Evolutionary conservation across 2,888 invertebrate genomes (phyloP), one percentile per base, ranked within the genome.

Genomic region (Lasioglossum marginatum): DNA sequence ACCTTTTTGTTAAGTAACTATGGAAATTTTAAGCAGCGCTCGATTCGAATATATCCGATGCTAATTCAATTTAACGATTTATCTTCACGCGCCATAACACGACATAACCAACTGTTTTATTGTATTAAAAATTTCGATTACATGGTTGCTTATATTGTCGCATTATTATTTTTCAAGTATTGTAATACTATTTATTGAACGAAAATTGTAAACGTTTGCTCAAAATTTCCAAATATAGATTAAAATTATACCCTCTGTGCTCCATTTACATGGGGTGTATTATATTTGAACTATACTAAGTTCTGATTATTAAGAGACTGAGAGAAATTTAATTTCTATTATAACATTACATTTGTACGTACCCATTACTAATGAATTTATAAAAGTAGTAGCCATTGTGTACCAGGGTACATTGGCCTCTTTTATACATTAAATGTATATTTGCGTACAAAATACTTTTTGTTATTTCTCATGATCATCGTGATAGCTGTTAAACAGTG

Each of bases 21-120:
- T 23, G 75, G 73, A 83, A 82, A 88, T 87, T 90, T 87, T 84
- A 83, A 90, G 83, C 89, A 90, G 81, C 66, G 68, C n/a, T 23
- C 37, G n/a, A 37, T n/a, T 57, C 34, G n/a, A n/a, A 43, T n/a
- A 63, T 31, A 4, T 84, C 3, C 43, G 34, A 48, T 40, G 31
- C 70, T 72, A 52, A 23, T 80, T 52, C 14, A 14, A 76, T 72
- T 43, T 34, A 31, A 27, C 60, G 60, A 66, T 80, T 76, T 27
- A 40, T 78, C 14, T 63, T 34, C 57, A 23, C 37, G 23, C 31
- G 27, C 19, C 10, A 57, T 68, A 43, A 31, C 31, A 66, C 27
- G 72, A 87, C 77, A 76, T 81, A 72, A 76, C 73, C 76, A 66
- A 79, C 12, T 66, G 40, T 60, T 78, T 43, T 23, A 63, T 52